Evolutionary conservation across 2,888 invertebrate genomes (phyloP), one percentile per base, ranked within the genome.

Genomic region (Tiphia femorata): DNA sequence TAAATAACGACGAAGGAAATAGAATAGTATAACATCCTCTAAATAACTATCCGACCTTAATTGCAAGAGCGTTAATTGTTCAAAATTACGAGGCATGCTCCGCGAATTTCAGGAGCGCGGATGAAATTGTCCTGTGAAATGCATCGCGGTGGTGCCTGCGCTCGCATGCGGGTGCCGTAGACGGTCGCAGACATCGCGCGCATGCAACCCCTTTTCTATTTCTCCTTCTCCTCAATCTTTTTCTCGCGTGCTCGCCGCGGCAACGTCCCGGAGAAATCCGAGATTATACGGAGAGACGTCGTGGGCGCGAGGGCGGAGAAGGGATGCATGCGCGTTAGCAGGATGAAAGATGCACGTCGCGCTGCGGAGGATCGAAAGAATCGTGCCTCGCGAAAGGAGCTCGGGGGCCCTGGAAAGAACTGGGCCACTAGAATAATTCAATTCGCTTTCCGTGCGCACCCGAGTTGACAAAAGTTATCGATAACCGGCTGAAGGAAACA

Each of bases 301-400:
- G n/a, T n/a, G n/a, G 35, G 19, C 25, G 17, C 21, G 20, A 12
- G 21, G 25, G 17, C 16, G 33, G 19, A 20, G 19, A 38, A 38
- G 16, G 48, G 20, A 14, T n/a, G 14, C n/a, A 16, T n/a, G 37
- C 7, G 7, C 7, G 47, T 58, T 51, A n/a, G 17, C 40, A 48
- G 14, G n/a, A 44, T 62, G 64, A 69, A 64, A 67, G 63, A 70
- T 67, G 58, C 56, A 50, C 33, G 29, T 16, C 19, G 23, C 20
- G 52, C 42, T 42, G 47, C 44, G 43, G 48, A 50, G 43, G 44
- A 62, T 62, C 58, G 49, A 48, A n/a, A 10, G 43, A 46, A 42
- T 49, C 49, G 41, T 16, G 43, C 8, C 7, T 8, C 4, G 33
- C 20, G 10, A 1, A 14, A 8, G 21, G 46, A 21, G 44, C 14